phyloP scores from a whole-genome alignment of 2,888 invertebrate genomes.

The Eupelmus urozonus region DNA sequence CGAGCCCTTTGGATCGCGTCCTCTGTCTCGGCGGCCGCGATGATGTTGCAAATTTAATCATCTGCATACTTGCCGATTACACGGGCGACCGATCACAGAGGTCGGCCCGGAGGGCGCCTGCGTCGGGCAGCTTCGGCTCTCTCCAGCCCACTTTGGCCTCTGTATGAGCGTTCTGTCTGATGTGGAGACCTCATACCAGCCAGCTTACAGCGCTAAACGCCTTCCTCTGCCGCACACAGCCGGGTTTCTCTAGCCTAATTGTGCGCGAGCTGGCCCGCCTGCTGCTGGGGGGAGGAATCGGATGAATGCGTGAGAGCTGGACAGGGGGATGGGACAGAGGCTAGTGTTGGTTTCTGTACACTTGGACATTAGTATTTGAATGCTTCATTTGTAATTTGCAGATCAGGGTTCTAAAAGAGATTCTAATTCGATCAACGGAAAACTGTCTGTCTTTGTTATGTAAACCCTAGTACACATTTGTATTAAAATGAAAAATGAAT shows the following conservation, averaged over 20 bases:
- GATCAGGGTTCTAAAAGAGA: too few relatives aligned
- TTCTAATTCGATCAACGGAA: too few relatives aligned
- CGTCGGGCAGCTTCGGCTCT: conserved; percentile 18
- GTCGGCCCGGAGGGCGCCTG: conserved; percentile 65
- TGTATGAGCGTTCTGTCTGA: conserved; percentile 27
- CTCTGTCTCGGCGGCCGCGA: conserved; percentile 62
- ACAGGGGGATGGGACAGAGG: too few relatives aligned
- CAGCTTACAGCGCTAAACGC: conserved; percentile 16
- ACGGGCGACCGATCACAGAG: conserved; percentile 76
- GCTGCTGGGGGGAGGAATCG: neutral
- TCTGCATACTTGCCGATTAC: conserved; percentile 78
- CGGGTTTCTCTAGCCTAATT: conserved; percentile 42
- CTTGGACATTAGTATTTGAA: too few relatives aligned
- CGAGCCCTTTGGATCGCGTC: neutral
- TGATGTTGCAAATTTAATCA: conserved; percentile 78
- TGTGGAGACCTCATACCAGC: conserved; percentile 1
- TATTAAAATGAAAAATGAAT: too few relatives aligned
- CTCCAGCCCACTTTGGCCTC: neutral
- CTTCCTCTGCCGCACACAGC: conserved; percentile 26
- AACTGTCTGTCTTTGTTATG: too few relatives aligned
- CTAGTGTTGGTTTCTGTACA: too few relatives aligned
- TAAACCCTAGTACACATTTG: too few relatives aligned
- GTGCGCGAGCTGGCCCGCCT: conserved; percentile 9
- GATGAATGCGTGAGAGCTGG: too few relatives aligned
- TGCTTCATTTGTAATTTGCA: too few relatives aligned